phyloP scores from a whole-genome alignment of 2,888 invertebrate genomes.

The Pseudoips prasinana region DNA sequence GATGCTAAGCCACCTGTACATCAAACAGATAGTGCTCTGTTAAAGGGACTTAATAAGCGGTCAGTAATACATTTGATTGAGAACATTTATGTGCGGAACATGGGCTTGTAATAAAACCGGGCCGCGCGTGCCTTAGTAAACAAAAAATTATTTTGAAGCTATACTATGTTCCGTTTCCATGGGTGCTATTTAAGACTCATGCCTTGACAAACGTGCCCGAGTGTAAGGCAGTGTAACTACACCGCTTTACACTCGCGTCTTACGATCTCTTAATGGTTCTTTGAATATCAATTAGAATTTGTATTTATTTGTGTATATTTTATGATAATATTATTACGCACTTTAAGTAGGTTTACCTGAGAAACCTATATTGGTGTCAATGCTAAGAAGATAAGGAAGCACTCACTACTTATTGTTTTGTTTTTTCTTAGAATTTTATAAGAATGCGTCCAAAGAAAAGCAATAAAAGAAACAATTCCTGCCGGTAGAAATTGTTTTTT shows the following conservation, averaged over 20 bases:
- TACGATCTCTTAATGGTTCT: background rate
- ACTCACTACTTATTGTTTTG: no score
- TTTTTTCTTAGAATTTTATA: no score
- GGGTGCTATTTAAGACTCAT: constrained; percentile 47
- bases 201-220: constrained; percentile 39
- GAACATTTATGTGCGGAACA: constrained; percentile 41
- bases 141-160: constrained; percentile 60
- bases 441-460: no score
- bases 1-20: constrained; percentile 11
- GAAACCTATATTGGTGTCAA: no score
- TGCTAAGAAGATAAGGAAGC: no score
- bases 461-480: no score
- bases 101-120: constrained; percentile 56
- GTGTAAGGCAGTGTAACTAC: background rate
- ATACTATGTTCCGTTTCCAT: constrained; percentile 54
- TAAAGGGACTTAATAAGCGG: constrained; percentile 29
- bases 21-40: constrained; percentile 27
- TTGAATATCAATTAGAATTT: no score
- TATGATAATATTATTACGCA: background rate
- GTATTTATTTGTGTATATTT: background rate
- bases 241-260: background rate
- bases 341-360: no score
- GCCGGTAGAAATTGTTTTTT: no score
- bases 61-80: constrained; percentile 52
- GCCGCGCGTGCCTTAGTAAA: constrained; percentile 50